These are phyloP conservation scores for Scaptomyza flava DNA, from an alignment of 2,888 invertebrate genomes.

Conservation along the genomic window DNA sequence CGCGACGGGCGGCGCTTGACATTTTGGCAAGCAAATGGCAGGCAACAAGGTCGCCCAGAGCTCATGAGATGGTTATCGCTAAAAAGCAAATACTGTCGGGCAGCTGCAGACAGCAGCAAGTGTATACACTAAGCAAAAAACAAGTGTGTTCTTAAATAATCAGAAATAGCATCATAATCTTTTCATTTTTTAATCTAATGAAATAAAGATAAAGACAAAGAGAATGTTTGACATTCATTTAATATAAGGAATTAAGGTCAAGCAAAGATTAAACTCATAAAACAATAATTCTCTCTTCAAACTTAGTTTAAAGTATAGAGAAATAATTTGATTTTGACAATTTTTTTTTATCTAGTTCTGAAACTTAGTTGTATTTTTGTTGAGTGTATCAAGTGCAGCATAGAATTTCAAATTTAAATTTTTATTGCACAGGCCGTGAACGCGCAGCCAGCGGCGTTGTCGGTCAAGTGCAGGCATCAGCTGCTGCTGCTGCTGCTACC, in stretches of 20 bases:
- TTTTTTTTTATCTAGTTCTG: too few species aligned
- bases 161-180: too few species aligned
- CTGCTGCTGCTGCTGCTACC: slow-evolving; percentile 42
- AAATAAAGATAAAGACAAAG: too few species aligned
- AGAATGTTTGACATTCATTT: too few species aligned
- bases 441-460: slow-evolving; percentile 49
- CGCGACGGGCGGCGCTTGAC: slow-evolving; percentile 68
- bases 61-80: slow-evolving; percentile 64
- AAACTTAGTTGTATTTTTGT: too few species aligned
- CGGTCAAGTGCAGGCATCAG: slow-evolving; percentile 73
- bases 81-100: slow-evolving; percentile 43
- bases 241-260: too few species aligned
- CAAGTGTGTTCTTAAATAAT: too few species aligned
- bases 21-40: slow-evolving; percentile 66
- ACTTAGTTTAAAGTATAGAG: too few species aligned
- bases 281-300: too few species aligned
- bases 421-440: slow-evolving; percentile 65
- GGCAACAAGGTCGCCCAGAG: slow-evolving; percentile 74
- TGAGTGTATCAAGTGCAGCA: slow-evolving; percentile 56
- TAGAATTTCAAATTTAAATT: slow-evolving; percentile 72
- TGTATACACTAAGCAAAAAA: slow-evolving; percentile 1
- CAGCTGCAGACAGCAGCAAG: slow-evolving; percentile 8
- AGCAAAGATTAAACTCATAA: too few species aligned
- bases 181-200: too few species aligned
- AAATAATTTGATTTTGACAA: too few species aligned